Evolutionary conservation across 2,888 invertebrate species (phyloP).

Genomic region (Ametastegia equiseti): DNA sequence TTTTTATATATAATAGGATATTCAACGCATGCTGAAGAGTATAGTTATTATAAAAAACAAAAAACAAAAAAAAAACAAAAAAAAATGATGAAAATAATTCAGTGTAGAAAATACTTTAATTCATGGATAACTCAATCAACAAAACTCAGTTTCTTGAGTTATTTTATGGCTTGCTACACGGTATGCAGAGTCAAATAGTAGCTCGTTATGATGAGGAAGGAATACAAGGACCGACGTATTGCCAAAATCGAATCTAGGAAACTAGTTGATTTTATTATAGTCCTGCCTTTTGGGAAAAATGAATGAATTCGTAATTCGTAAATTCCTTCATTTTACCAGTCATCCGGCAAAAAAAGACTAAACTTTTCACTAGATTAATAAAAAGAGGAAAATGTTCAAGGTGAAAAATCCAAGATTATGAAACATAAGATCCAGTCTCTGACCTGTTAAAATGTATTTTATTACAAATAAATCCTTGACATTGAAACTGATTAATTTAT

Average conservation of each 20-base stretch:
- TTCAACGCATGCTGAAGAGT: constrained; percentile 41
- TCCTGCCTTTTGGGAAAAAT: constrained; percentile 16
- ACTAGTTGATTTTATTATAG: constrained; percentile 1
- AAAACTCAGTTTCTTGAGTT: constrained; percentile 40
- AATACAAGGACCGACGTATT: constrained; percentile 1
- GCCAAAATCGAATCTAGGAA: neutral
- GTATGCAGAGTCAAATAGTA: constrained; percentile 52
- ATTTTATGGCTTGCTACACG: constrained; percentile 26
- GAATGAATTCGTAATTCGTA: neutral
- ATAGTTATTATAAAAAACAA: neutral
- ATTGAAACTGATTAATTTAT: constrained; percentile 13
- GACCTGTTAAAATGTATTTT: constrained; percentile 34
- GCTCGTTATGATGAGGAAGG: constrained; percentile 7
- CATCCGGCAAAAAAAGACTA: neutral
- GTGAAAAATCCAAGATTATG: neutral
- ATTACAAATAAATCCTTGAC: constrained; percentile 34
- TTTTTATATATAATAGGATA: constrained; percentile 31
- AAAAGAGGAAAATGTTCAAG: constrained; percentile 24
- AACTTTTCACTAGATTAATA: neutral
- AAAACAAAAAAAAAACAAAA: neutral
- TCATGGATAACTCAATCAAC: constrained; percentile 42
- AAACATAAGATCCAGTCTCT: constrained; percentile 24
- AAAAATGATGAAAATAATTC: constrained; percentile 50
- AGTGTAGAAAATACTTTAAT: constrained; percentile 51
- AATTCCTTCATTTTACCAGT: constrained; percentile 24